Evolutionary conservation across 1,140 invertebrate species (phyloP), one percentile per base, ranked within the genome.

Genomic region (Pectinophora gossypiella): DNA sequence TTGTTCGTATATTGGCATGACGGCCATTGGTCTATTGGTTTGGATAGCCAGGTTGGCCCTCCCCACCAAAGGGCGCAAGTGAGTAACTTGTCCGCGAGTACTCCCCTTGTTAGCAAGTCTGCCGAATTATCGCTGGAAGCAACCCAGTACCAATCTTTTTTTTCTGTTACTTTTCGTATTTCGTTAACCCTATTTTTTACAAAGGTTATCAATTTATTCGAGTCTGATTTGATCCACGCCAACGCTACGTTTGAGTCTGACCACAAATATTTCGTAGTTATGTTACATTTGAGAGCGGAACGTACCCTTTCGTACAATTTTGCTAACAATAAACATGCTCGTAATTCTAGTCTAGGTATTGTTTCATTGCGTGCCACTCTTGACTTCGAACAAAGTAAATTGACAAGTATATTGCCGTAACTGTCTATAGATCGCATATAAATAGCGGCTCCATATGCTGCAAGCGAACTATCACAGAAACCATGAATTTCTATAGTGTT

Each of bases 221-320:
- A 45, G 4, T 22, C 10, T 3, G 12, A 20, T 3, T 45, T 45
- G 19, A 19, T 45, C 18, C 43, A 45, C 19, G 18, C 20, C 18
- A 45, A 19, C 6, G 43, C 43, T 45, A 45, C 43, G 9, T 45
- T 19, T 21, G 43, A 45, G 21, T 45, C 43, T 3, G 35, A 21
- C 19, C 19, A 45, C 12, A 45, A 12, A 22, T 45, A 20, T 12
- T 9, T 20, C 1, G 1, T 19, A 7, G 19, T 20, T n/a, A 16
- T 2, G 12, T 12, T 3, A 20, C 43, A 7, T 20, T 20, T 21
- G 20, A 45, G 12, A 20, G 19, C 19, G 10, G 6, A 3, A 4
- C 21, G 6, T 20, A 45, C 43, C 43, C 21, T 45, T 3, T 20
- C 18, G 21, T 45, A 45, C 5, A 45, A 18, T 12, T 9, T 45